These are phyloP conservation scores for Nomada flava DNA, from an alignment of 2,888 invertebrate genomes.

Conservation along the genomic window DNA sequence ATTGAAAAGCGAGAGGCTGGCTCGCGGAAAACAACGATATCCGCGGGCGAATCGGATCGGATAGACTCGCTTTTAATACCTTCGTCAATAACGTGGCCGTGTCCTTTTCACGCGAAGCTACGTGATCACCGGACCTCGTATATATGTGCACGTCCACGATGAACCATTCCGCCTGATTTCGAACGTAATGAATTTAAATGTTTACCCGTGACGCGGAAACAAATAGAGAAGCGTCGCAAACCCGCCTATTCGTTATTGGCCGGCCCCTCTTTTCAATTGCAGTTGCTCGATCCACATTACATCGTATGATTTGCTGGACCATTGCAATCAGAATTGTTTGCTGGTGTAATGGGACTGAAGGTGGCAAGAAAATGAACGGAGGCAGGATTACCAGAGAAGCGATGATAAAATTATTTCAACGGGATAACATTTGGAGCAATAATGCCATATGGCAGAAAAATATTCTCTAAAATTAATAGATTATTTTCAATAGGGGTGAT, in stretches of 20 bases:
- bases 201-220: constrained; percentile 62
- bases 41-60: neutral
- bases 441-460: too few species aligned
- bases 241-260: neutral
- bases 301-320: constrained; percentile 13
- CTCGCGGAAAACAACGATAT: constrained; percentile 10
- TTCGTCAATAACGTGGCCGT: constrained; percentile 56
- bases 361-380: neutral
- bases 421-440: too few species aligned
- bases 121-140: constrained; percentile 50
- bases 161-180: constrained; percentile 71
- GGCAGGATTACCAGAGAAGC: neutral
- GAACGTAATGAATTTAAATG: constrained; percentile 73
- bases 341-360: neutral
- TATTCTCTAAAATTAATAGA: too few species aligned
- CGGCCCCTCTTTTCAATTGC: neutral
- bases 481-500: neutral
- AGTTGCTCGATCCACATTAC: constrained; percentile 27
- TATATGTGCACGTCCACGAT: constrained; percentile 50
- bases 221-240: constrained; percentile 47
- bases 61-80: constrained; percentile 52
- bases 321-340: constrained; percentile 21
- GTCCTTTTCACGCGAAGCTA: constrained; percentile 57
- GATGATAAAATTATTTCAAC: too few species aligned
- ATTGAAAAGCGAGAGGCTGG: constrained; percentile 41